phyloP scores from a whole-genome alignment of 2,797 vertebrate genomes.

The Falco peregrinus region DNA sequence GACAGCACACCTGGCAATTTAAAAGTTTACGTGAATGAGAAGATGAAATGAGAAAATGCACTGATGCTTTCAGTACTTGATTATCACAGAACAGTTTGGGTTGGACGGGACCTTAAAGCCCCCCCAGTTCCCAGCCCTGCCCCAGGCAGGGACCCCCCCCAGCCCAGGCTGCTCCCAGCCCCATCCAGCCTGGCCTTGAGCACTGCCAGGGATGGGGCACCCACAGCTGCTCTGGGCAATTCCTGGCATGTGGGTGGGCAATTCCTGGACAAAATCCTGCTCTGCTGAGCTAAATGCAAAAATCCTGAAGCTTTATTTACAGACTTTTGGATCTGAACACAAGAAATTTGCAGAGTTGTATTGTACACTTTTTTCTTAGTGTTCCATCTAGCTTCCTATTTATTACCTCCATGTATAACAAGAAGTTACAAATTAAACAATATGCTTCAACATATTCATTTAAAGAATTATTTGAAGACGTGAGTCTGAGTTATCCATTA shows the following conservation, averaged over 20 bases:
- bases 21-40: not conserved
- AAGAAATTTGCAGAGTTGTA: not conserved
- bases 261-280: not conserved
- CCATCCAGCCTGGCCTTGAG: not conserved
- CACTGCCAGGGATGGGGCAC: not conserved
- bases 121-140: fast-evolving
- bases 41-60: not conserved
- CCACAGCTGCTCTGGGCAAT: fast-evolving
- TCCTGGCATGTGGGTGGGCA: not conserved
- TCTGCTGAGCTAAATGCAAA: not conserved
- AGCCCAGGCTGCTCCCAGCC: fast-evolving
- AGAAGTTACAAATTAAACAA: not conserved
- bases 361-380: not conserved
- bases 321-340: not conserved
- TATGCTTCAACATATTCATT: not conserved
- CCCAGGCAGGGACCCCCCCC: not conserved
- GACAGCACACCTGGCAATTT: not conserved
- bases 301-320: not conserved
- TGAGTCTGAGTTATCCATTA: not conserved
- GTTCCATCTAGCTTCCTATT: not conserved
- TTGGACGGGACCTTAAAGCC: not conserved
- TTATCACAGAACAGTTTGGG: fast-evolving
- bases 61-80: not conserved
- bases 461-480: not conserved
- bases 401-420: not conserved